Percentiles rank a stretch among this genome's conserved stretches.
Conservation (phyloP, 2,797 vertebrate genomes). For the Ispidina lecontei region DNA sequence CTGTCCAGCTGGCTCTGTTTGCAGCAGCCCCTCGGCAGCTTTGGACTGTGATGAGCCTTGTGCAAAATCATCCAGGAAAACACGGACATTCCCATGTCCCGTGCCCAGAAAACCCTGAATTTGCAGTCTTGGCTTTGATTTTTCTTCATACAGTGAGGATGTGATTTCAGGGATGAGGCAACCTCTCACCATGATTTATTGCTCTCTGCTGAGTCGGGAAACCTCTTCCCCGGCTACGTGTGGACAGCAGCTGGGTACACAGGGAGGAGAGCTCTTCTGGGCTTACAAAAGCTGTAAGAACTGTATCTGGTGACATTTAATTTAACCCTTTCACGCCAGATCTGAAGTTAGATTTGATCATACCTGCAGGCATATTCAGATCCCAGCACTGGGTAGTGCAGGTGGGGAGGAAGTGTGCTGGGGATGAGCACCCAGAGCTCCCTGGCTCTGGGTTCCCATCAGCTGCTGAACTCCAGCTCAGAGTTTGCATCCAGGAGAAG, state of each 20-base stretch:
- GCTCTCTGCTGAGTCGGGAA: background rate
- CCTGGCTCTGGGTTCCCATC: rapidly evolving
- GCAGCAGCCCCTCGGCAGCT: background rate
- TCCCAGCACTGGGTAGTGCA: background rate
- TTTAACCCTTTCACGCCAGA: background rate
- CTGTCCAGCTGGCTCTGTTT: constrained; percentile 9
- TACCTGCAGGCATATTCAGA: background rate
- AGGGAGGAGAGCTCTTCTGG: background rate
- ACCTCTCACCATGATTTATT: background rate
- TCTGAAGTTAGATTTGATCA: background rate
- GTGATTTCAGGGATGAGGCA: background rate
- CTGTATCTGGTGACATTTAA: background rate
- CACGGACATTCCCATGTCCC: rapidly evolving
- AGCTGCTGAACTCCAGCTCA: background rate
- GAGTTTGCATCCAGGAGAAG: background rate
- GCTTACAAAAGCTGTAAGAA: background rate
- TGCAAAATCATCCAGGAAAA: background rate
- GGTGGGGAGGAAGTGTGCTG: background rate
- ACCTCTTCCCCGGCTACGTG: background rate
- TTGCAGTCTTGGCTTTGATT: background rate
- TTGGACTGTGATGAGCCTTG: background rate
- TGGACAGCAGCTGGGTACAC: rapidly evolving
- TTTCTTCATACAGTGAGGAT: background rate
- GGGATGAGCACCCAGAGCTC: background rate
- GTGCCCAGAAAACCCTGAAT: background rate